Percentiles rank a stretch among this genome's conserved stretches.
Evolutionary conservation across 2,888 invertebrate genomes (phyloP).

Genomic region (Hypselothyrea guttata): DNA sequence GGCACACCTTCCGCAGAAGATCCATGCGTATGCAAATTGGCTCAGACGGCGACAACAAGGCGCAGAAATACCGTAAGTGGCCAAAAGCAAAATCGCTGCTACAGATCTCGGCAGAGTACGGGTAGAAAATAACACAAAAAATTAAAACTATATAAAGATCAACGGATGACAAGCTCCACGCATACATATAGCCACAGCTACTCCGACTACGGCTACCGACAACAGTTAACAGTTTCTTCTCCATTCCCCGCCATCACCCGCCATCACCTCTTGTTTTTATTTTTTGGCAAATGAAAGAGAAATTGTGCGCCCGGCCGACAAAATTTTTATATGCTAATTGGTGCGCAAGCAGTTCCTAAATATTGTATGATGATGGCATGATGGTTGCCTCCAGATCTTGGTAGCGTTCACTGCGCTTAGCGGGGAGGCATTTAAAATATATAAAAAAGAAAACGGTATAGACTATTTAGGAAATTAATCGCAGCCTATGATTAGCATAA

Average conservation of each 20-base stretch:
- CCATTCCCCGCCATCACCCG: no score
- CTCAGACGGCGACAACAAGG: slow-evolving; percentile 47
- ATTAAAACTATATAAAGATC: no score
- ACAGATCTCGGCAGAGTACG: slow-evolving; percentile 56
- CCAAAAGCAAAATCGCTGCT: slow-evolving; percentile 66
- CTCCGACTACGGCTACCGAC: slow-evolving; percentile 38
- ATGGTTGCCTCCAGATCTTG: slow-evolving; percentile 5
- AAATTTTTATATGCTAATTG: slow-evolving; percentile 67
- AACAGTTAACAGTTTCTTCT: slow-evolving; percentile 58
- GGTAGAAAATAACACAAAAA: no score
- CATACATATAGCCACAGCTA: slow-evolving; percentile 10
- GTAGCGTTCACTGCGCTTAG: not conserved
- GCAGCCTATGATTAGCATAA: slow-evolving; percentile 15
- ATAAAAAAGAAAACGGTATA: slow-evolving; percentile 1
- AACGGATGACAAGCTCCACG: slow-evolving; percentile 19
- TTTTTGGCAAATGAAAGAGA: slow-evolving; percentile 74
- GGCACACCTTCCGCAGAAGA: slow-evolving; percentile 13
- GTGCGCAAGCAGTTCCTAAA: slow-evolving; percentile 30
- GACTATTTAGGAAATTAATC: slow-evolving; percentile 3
- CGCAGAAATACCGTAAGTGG: slow-evolving; percentile 69
- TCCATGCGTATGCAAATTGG: slow-evolving; percentile 71
- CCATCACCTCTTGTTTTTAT: slow-evolving; percentile 1
- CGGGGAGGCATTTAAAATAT: not conserved
- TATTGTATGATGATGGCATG: slow-evolving; percentile 21
- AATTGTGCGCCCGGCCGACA: slow-evolving; percentile 58